Conservation (phyloP, 2,113 vertebrate genomes). For the Australoheros scitulus region DNA sequence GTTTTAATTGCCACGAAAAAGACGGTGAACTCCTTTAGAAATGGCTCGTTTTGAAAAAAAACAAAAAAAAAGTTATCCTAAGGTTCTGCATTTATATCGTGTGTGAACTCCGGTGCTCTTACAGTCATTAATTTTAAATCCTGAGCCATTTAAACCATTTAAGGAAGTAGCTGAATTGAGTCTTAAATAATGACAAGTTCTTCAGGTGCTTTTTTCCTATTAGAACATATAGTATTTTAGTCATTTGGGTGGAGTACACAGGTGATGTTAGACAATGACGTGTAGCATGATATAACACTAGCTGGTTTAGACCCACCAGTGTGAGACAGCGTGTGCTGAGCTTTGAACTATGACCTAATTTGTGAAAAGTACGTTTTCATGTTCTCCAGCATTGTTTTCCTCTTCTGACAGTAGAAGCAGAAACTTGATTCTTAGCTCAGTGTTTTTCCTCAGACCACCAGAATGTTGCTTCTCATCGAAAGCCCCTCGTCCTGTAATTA, state of each 20-base stretch:
- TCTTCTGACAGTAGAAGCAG: too few species aligned
- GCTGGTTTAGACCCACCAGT: background rate
- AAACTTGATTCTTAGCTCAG: too few species aligned
- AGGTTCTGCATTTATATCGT: background rate
- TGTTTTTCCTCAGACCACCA: too few species aligned
- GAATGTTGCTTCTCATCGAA: too few species aligned
- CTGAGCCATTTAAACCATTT: too few species aligned
- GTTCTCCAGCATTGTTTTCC: background rate
- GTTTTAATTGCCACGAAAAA: background rate
- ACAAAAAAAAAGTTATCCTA: too few species aligned
- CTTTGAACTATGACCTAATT: slow-evolving; percentile 14
- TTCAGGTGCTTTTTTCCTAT: background rate
- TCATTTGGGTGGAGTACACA: background rate
- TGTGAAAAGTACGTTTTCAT: background rate
- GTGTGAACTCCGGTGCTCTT: background rate
- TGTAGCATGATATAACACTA: background rate
- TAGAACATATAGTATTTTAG: background rate
- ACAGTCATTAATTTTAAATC: background rate
- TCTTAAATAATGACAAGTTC: background rate
- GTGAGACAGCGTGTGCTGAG: background rate
- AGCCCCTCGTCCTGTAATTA: background rate
- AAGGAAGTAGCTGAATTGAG: background rate
- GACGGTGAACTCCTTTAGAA: background rate
- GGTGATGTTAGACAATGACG: background rate
- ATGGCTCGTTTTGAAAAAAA: background rate